These are phyloP conservation scores for Rattus rattus DNA, from an alignment of 2,113 vertebrate species.

Conservation along the genomic window DNA sequence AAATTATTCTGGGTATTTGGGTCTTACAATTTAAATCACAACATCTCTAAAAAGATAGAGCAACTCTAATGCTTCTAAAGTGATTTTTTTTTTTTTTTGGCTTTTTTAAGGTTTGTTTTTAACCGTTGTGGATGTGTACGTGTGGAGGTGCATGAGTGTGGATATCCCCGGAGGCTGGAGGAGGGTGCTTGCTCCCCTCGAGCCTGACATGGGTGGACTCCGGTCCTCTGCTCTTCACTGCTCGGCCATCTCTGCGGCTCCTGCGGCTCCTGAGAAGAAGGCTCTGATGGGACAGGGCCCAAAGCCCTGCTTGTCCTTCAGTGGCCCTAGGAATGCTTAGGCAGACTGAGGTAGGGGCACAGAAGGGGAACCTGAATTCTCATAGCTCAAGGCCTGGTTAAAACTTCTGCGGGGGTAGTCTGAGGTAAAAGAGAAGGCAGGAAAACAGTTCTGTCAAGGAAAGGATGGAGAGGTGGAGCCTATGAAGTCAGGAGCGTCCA, in stretches of 20 bases:
- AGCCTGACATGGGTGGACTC: not conserved
- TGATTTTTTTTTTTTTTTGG: not conserved
- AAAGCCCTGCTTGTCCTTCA: not conserved
- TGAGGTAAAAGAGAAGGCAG: not conserved
- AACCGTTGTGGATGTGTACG: not conserved
- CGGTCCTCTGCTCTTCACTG: not conserved
- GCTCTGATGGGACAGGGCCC: not conserved
- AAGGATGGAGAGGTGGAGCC: not conserved
- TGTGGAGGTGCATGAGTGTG: not conserved
- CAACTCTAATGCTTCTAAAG: not conserved
- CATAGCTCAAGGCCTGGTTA: not conserved
- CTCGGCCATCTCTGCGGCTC: not conserved
- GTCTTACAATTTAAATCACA: not conserved
- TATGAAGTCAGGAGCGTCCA: not conserved
- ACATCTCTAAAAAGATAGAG: not conserved
- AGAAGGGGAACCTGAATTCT: not conserved
- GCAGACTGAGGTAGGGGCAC: not conserved
- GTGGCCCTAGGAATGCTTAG: not conserved
- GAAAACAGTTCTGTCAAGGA: conserved; percentile 10
- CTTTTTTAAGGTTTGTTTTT: not conserved
- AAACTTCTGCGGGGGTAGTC: not conserved
- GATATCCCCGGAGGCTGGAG: not conserved
- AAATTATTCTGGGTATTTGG: not conserved
- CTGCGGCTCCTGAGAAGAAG: not conserved
- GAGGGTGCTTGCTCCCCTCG: not conserved